Conservation (phyloP, 2,797 vertebrate species). For the Xenops minutus region DNA sequence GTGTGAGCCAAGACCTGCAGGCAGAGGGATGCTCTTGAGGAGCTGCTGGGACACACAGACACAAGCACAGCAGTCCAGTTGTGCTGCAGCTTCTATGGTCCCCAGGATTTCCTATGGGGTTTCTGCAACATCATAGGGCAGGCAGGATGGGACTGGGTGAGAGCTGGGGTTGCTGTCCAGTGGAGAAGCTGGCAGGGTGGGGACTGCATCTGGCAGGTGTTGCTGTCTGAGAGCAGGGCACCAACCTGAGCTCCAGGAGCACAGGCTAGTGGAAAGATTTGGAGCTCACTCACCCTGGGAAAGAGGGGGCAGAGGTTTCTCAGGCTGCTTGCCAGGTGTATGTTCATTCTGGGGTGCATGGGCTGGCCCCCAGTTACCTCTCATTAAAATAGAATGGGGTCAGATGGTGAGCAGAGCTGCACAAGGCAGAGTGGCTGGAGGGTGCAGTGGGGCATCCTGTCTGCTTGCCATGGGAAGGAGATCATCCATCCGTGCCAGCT, state of each 20-base stretch:
- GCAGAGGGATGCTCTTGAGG: not conserved
- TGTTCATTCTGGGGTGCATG: not conserved
- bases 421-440: not conserved
- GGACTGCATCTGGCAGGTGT: not conserved
- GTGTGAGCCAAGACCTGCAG: not conserved
- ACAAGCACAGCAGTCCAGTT: not conserved
- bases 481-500: not conserved
- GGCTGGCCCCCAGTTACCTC: not conserved
- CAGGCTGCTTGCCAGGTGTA: not conserved
- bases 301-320: not conserved
- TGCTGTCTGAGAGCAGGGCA: not conserved
- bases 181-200: not conserved
- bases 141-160: not conserved
- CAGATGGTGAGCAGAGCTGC: not conserved
- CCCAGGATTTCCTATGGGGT: not conserved
- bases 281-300: not conserved
- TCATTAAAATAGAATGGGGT: rapidly evolving
- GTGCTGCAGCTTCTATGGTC: not conserved
- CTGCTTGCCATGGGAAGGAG: not conserved
- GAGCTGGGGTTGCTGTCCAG: rapidly evolving
- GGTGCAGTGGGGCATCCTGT: not conserved
- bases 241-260: not conserved
- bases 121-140: not conserved
- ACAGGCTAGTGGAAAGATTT: not conserved
- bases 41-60: not conserved